Percentiles rank a stretch among this genome's conserved stretches.
Evolutionary conservation across 2,797 vertebrate species (phyloP).

Genomic region (Pipistrellus pygmaeus): DNA sequence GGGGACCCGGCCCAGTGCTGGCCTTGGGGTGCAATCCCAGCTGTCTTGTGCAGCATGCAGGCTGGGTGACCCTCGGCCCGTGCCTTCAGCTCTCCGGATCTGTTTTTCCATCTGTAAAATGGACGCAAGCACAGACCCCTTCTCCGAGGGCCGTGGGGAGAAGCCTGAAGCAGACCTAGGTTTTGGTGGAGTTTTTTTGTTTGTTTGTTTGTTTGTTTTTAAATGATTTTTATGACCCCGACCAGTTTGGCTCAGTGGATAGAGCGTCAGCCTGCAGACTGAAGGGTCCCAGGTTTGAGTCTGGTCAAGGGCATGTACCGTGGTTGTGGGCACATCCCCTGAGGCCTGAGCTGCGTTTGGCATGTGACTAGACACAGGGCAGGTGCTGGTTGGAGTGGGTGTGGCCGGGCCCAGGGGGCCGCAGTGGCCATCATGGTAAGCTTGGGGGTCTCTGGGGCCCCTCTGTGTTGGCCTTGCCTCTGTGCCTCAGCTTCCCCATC

Average conservation of each 20-base stretch:
- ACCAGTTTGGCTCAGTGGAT: no score
- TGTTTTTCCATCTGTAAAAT: not conserved
- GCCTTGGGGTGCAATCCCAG: not conserved
- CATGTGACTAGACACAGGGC: rapidly evolving
- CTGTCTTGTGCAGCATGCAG: rapidly evolving
- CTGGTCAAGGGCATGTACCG: no score
- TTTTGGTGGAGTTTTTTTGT: no score
- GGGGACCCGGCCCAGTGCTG: not conserved
- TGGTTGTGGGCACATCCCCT: not conserved
- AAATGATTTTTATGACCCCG: no score
- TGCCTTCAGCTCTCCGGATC: not conserved
- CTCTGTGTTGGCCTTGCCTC: not conserved
- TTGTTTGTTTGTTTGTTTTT: no score
- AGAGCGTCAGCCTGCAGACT: no score
- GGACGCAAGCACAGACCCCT: not conserved
- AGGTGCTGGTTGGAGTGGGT: not conserved
- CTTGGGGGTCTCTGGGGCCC: not conserved
- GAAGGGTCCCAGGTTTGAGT: no score
- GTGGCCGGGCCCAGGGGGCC: not conserved
- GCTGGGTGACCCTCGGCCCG: not conserved
- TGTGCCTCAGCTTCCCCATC: not conserved
- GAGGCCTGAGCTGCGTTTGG: not conserved
- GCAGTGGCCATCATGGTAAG: rapidly evolving
- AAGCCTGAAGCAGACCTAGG: no score
- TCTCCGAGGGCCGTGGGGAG: not conserved